phyloP scores from a whole-genome alignment of 2,797 vertebrate genomes.

The Cheirogaleus major region DNA sequence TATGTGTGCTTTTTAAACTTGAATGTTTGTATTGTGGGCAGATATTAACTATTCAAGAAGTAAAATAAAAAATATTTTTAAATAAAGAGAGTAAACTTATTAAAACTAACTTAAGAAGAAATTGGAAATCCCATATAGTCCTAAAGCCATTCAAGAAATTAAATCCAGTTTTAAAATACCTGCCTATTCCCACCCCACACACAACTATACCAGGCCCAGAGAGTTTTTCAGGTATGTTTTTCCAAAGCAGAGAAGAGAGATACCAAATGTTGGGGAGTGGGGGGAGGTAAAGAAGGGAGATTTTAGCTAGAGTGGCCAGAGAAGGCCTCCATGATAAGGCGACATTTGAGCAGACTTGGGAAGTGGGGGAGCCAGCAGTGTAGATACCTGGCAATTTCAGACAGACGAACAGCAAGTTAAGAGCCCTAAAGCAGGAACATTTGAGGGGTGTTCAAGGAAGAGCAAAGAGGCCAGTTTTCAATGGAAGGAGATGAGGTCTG shows the following conservation, averaged over 20 bases:
- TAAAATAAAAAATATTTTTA: neutral
- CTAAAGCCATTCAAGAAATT: constrained; percentile 23
- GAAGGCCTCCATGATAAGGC: neutral
- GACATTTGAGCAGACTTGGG: neutral
- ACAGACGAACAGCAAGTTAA: neutral
- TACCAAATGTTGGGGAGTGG: too few relatives aligned
- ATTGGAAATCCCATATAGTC: neutral
- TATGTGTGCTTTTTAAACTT: neutral
- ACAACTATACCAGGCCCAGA: neutral
- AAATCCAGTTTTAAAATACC: neutral
- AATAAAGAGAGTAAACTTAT: neutral
- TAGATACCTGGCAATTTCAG: neutral
- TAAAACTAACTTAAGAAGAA: constrained; percentile 20
- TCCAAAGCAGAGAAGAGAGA: constrained; percentile 11
- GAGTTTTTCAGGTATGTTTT: constrained; percentile 28
- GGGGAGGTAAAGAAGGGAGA: neutral
- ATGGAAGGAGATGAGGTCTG: neutral
- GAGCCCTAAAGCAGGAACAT: neutral
- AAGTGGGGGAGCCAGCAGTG: neutral
- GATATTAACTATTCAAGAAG: neutral
- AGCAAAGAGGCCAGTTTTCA: neutral
- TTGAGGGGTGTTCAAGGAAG: neutral
- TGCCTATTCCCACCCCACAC: neutral
- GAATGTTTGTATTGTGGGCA: neutral
- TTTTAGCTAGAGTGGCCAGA: neutral